Base-by-base conservation (phyloP, 2,888 invertebrate genomes). In the Acrobasis repandana region DNA sequence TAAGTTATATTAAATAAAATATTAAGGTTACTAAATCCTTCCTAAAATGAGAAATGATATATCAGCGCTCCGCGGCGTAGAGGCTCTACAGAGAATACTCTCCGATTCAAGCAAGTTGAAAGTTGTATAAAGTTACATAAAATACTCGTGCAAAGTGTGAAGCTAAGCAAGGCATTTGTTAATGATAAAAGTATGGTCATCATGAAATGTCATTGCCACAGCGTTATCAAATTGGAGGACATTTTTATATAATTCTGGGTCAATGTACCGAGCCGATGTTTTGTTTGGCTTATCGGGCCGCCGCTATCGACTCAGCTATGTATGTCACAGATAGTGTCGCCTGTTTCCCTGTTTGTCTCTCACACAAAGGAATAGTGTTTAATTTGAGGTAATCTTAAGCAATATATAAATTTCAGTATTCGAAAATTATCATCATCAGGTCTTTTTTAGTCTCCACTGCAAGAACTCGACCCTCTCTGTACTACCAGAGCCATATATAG, bases 161-260 rank as follows among this genome's bases (percentile, higher is more conserved):
- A 6, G 4, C 20, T 28, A 28, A 28, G 6, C 28, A 28, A 8
- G 28, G 28, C 28, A 28, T 0, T 20, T 63, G 61, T 64, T 63
- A 75, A 69, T 65, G 74, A 75, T 73, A 74, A 73, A 73, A 76
- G 69, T 73, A 69, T 68, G 73, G 77, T 77, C 79, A 77, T 76
- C 76, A 80, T 77, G 76, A 82, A 90, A 90, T 90, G 88, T 91
- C 91, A 91, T 83, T 90, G 90, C 85, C 91, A 90, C 76, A 75
- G 68, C 75, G 82, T 85, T 89, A 89, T 90, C 88, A 79, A 74
- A 84, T 86, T 83, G 77, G 89, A 88, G 85, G 85, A 84, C 83
- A 83, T 89, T 88, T 92, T 91, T 90, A 89, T 90, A 90, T 90
- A 90, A 91, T 88, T 89, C 82, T 92, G 90, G 92, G 92, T 91